phyloP scores from a whole-genome alignment of 2,113 vertebrate species.

The Argyrosomus japonicus region DNA sequence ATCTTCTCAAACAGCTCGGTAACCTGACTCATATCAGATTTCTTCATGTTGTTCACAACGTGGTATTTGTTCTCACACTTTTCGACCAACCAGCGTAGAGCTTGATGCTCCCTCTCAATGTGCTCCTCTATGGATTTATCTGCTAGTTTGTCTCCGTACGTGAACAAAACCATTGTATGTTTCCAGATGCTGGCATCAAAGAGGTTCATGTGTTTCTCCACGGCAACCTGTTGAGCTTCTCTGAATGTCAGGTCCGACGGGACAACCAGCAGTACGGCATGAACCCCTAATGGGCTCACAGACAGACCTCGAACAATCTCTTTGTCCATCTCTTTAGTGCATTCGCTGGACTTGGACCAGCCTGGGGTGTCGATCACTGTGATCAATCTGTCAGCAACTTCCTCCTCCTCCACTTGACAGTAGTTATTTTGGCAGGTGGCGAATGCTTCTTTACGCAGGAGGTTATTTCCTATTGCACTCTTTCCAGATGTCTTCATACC shows the following conservation, averaged over 20 bases:
- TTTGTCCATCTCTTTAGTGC: constrained; percentile 41
- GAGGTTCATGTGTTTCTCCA: constrained; percentile 56
- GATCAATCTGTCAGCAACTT: constrained; percentile 21
- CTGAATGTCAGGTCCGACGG: constrained; percentile 53
- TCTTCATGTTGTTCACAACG: constrained; percentile 54
- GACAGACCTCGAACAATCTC: constrained; percentile 53
- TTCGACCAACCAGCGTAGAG: constrained; percentile 60
- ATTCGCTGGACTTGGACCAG: constrained; percentile 34
- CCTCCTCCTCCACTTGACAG: not conserved
- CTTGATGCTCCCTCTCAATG: constrained; percentile 55
- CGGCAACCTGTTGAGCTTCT: constrained; percentile 6
- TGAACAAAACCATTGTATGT: constrained; percentile 68
- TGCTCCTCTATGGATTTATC: constrained; percentile 61
- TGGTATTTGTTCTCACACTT: constrained; percentile 73
- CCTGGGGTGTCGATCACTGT: constrained; percentile 66
- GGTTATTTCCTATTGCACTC: constrained; percentile 56
- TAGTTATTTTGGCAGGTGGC: not conserved
- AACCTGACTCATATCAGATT: constrained; percentile 40
- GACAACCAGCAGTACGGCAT: constrained; percentile 64
- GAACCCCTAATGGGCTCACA: constrained; percentile 32
- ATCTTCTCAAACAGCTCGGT: constrained; percentile 67
- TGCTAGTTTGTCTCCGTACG: constrained; percentile 50
- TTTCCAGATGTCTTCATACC: constrained; percentile 65
- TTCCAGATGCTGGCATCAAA: constrained; percentile 64
- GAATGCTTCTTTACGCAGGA: constrained; percentile 50